Conservation (phyloP, 2,797 vertebrate genomes). For the Chaetophractus vellerosus region DNA sequence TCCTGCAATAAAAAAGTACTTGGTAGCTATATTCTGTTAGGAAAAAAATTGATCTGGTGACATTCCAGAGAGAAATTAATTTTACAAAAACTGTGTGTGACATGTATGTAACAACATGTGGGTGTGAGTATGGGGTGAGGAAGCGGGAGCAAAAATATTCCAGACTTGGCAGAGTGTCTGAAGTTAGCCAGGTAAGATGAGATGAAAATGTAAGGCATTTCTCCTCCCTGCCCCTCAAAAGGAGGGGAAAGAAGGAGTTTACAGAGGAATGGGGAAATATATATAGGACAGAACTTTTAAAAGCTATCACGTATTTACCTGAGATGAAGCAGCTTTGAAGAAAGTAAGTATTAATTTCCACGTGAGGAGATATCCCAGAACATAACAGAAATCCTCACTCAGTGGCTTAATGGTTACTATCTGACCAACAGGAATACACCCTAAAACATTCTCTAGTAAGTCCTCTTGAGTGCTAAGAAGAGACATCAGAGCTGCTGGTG, state of each 20-base stretch:
- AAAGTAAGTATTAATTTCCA: slow-evolving; percentile 98
- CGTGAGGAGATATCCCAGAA: slow-evolving; percentile 97
- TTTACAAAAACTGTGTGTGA: neutral
- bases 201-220: neutral
- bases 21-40: neutral
- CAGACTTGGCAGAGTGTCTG: neutral
- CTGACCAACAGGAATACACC: slow-evolving; percentile 95
- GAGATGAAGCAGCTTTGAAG: slow-evolving; percentile 97
- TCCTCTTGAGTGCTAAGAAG: slow-evolving; percentile 94
- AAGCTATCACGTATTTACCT: slow-evolving; percentile 85
- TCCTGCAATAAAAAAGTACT: neutral
- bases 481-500: slow-evolving; percentile 95
- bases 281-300: neutral
- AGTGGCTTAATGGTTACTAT: slow-evolving; percentile 95
- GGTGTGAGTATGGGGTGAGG: neutral
- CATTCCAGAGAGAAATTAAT: neutral
- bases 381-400: slow-evolving; percentile 96
- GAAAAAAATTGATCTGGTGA: neutral
- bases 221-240: neutral
- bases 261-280: neutral
- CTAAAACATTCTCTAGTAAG: slow-evolving; percentile 94
- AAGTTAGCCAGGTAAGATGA: neutral
- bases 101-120: neutral
- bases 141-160: slow-evolving; percentile 10
- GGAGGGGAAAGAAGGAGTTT: neutral